Base-by-base conservation (phyloP, 2,797 vertebrate genomes). In the Peromyscus melanophrys region DNA sequence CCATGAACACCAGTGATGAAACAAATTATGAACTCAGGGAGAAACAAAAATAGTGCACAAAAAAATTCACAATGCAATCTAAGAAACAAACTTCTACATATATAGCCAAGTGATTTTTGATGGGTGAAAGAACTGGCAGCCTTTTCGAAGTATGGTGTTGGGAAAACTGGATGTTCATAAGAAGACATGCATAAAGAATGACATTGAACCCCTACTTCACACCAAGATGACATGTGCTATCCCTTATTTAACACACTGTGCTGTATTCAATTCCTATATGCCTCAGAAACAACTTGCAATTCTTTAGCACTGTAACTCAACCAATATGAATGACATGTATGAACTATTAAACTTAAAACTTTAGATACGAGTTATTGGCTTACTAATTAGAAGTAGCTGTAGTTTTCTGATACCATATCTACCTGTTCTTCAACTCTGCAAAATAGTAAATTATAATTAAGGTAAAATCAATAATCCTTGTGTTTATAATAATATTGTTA, bases 301-400 rank as follows among this genome's bases (percentile, higher is more conserved):
- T 84, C 6, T 63, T 46, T 29, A 93, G 34, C 31, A 49, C 93
- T 52, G 90, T 85, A 85, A 69, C 55, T 49, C 29, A 77, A 34
- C 16, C 69, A 77, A n/a, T 61, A 67, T 27, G 57, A 76, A 78
- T 85, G 88, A 75, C 5, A 55, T 31, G 63, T 7, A 1, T 84
- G 31, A 92, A 87, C 57, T 86, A 63, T 73, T 86, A 83, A 90
- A 49, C 71, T 90, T 94, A 89, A 4, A 82, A 52, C 37, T 87
- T 85, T 69, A 55, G 37, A 61, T 17, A n/a, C 55, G 87, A 82
- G 52, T 67, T 78, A 67, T 29, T 87, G 40, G 6, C 14, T 94
- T 11, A 55, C 10, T 81, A 85, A 76, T 57, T 91, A 69, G 59
- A 87, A 27, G 6, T 59, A 92, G 9, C 59, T 81, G 77, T n/a